phyloP scores from a whole-genome alignment of 1,140 invertebrate genomes.

The Diorhabda sublineata region DNA sequence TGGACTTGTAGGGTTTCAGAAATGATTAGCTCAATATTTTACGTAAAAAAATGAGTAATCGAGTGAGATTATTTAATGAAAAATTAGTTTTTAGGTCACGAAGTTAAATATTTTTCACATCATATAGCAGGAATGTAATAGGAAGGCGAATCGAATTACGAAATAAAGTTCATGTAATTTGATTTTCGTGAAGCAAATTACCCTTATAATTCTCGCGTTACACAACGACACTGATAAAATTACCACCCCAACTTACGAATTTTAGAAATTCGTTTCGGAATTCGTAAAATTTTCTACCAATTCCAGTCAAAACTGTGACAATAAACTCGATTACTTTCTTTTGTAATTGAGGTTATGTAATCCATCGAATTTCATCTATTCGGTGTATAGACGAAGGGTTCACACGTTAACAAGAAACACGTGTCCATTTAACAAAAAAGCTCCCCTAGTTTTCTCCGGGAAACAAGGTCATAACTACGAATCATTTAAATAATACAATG shows the following conservation, averaged over 20 bases:
- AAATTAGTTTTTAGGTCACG: too few species aligned
- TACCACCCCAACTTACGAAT: constrained; percentile 9
- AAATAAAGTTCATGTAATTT: constrained; percentile 19
- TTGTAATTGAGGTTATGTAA: too few species aligned
- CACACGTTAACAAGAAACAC: too few species aligned
- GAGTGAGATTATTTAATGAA: too few species aligned
- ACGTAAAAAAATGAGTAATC: not conserved
- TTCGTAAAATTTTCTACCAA: constrained; percentile 16
- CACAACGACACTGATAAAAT: constrained; percentile 19
- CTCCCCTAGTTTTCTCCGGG: too few species aligned
- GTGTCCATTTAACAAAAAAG: too few species aligned
- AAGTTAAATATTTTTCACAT: not conserved
- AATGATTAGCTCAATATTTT: constrained; percentile 11
- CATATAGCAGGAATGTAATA: constrained; percentile 1
- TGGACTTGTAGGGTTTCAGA: constrained; percentile 17
- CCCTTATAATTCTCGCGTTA: constrained; percentile 14
- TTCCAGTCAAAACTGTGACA: not conserved
- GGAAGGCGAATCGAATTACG: constrained; percentile 11
- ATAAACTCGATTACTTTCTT: not conserved
- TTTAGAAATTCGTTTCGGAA: constrained; percentile 18
- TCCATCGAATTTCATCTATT: too few species aligned
- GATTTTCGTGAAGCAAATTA: constrained; percentile 15
- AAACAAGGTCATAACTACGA: too few species aligned
- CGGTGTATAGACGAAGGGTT: too few species aligned
- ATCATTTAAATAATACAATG: too few species aligned